Evolutionary conservation across 2,113 vertebrate species (phyloP).

Genomic region (Tetraodon nigroviridis): DNA sequence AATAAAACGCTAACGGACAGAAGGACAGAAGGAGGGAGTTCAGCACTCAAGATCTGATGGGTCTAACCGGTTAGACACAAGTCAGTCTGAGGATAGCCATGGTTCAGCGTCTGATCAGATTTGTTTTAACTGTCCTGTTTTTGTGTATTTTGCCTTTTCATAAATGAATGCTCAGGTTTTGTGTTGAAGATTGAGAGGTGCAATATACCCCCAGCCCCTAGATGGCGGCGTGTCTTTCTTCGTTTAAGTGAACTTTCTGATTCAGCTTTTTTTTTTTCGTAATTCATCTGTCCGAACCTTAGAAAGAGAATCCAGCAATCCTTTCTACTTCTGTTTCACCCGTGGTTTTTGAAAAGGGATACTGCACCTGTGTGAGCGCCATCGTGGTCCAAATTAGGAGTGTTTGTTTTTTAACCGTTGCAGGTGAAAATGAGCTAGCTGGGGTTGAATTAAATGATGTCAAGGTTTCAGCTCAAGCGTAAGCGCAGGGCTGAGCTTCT

Average conservation of each 20-base stretch:
- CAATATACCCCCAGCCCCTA: conserved; percentile 56
- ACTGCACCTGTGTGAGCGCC: conserved; percentile 63
- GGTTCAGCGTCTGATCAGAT: conserved; percentile 18
- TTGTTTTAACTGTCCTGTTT: conserved; percentile 37
- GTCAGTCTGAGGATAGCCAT: conserved; percentile 25
- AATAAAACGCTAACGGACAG: conserved; percentile 62
- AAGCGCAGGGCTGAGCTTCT: conserved; percentile 31
- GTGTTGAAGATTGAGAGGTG: conserved; percentile 36
- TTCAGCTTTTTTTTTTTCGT: conserved; percentile 7
- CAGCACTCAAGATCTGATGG: conserved; percentile 52
- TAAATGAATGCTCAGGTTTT: conserved; percentile 64
- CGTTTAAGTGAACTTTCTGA: conserved; percentile 21
- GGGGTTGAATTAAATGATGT: conserved; percentile 49
- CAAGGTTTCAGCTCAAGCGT: conserved; percentile 36
- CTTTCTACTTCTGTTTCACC: conserved; percentile 26
- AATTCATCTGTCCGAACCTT: too few relatives aligned
- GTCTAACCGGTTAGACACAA: conserved; percentile 76
- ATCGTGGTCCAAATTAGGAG: conserved; percentile 33
- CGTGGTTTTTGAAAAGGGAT: conserved; percentile 57
- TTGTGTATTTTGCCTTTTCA: conserved; percentile 33
- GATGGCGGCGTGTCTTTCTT: conserved; percentile 44
- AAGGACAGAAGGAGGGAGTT: conserved; percentile 36
- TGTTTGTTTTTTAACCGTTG: conserved; percentile 35
- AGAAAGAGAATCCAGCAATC: conserved; percentile 31
- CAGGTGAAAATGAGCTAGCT: conserved; percentile 38